Evolutionary conservation across 2,113 vertebrate species (phyloP).

Genomic region (Engraulis encrasicolus): DNA sequence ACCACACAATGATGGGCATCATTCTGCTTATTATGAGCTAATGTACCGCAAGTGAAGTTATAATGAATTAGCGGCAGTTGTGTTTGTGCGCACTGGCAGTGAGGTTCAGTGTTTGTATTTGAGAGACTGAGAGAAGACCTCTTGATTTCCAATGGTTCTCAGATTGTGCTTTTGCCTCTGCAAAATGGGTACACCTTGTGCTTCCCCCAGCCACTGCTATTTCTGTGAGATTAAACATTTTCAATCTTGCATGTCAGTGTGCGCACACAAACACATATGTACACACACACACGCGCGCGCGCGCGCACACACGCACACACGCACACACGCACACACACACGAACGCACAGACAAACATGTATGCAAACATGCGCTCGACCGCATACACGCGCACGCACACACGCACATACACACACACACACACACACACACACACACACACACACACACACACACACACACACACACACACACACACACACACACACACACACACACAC

Average conservation of each 20-base stretch:
- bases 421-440: too few relatives aligned
- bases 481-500: too few relatives aligned
- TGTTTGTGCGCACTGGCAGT: background rate
- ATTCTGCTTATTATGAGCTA: too few relatives aligned
- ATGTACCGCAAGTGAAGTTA: too few relatives aligned
- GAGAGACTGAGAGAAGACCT: background rate
- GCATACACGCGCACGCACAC: background rate
- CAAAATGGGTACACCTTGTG: background rate
- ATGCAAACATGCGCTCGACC: too few relatives aligned
- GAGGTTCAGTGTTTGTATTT: background rate
- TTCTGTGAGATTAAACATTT: background rate
- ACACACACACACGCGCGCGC: background rate
- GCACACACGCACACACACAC: too few relatives aligned
- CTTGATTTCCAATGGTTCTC: background rate
- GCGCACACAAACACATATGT: background rate
- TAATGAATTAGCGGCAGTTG: too few relatives aligned
- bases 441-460: too few relatives aligned
- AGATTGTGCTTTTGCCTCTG: background rate
- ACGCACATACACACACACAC: too few relatives aligned
- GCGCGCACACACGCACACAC: background rate
- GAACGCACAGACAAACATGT: too few relatives aligned
- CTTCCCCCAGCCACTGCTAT: background rate
- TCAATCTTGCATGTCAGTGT: background rate
- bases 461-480: too few relatives aligned
- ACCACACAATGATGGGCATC: background rate